Evolutionary conservation across 2,888 invertebrate species (phyloP).

Genomic region (Melieria omissa): DNA sequence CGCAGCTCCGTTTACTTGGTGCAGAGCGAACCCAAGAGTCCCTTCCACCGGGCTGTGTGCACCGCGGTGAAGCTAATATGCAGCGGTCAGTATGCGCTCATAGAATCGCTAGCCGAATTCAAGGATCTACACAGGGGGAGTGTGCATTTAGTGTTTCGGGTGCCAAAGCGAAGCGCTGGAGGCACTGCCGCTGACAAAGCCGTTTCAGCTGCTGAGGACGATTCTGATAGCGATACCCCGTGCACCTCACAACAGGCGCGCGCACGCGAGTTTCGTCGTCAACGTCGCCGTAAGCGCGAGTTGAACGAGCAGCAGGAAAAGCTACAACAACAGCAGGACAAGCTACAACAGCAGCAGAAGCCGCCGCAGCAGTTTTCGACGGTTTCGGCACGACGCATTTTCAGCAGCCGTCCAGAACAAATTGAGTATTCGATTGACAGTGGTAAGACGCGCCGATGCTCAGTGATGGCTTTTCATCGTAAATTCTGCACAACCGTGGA

Average conservation of each 20-base stretch:
- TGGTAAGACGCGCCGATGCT: slow-evolving; percentile 14
- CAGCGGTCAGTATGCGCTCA: slow-evolving; percentile 32
- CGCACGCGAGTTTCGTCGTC: slow-evolving; percentile 16
- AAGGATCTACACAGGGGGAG: slow-evolving; percentile 28
- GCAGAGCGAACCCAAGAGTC: slow-evolving; percentile 28
- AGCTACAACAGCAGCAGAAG: too few species aligned
- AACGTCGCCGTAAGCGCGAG: not conserved
- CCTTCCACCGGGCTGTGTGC: slow-evolving; percentile 25
- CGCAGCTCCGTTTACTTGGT: slow-evolving; percentile 25
- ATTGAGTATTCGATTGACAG: slow-evolving; percentile 29
- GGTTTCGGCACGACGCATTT: slow-evolving; percentile 31
- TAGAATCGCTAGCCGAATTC: slow-evolving; percentile 31
- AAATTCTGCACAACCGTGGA: slow-evolving; percentile 35
- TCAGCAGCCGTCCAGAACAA: slow-evolving; percentile 9
- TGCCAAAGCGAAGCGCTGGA: slow-evolving; percentile 12
- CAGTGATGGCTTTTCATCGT: slow-evolving; percentile 27
- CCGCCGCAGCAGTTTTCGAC: not conserved
- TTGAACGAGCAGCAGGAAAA: not conserved
- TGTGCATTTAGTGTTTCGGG: slow-evolving; percentile 24
- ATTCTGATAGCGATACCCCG: slow-evolving; percentile 17
- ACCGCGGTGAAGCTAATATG: slow-evolving; percentile 35
- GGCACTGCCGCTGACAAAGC: not conserved
- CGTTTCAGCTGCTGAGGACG: not conserved
- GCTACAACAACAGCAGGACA: not conserved
- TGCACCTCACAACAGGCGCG: slow-evolving; percentile 29